phyloP scores from a whole-genome alignment of 2,888 invertebrate genomes.

The Leptothorax acervorum region DNA sequence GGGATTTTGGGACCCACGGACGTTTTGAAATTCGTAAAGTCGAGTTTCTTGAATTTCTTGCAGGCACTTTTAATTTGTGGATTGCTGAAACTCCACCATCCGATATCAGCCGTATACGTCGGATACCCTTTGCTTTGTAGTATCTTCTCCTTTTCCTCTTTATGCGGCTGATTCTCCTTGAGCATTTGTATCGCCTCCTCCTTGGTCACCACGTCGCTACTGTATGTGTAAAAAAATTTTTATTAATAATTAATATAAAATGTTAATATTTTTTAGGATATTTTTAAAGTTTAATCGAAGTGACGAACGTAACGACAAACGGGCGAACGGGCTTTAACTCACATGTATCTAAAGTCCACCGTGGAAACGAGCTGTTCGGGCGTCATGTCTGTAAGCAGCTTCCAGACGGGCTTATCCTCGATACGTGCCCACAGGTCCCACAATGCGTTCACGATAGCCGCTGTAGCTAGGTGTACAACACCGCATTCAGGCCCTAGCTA shows the following conservation, averaged over 20 bases:
- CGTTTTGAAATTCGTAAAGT: slow-evolving; percentile 94
- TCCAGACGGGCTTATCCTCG: slow-evolving; percentile 95
- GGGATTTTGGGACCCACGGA: slow-evolving; percentile 95
- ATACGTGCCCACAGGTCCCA: slow-evolving; percentile 97
- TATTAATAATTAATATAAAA: too few relatives aligned
- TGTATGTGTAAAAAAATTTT: background rate
- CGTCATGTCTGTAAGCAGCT: slow-evolving; percentile 92
- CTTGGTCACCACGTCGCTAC: slow-evolving; percentile 91
- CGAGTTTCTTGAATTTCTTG: slow-evolving; percentile 90
- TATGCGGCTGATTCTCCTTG: slow-evolving; percentile 87
- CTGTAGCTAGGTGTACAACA: slow-evolving; percentile 94
- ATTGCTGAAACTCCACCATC: slow-evolving; percentile 95
- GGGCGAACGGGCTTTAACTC: slow-evolving; percentile 62
- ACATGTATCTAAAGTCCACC: slow-evolving; percentile 94
- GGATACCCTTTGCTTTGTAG: slow-evolving; percentile 91
- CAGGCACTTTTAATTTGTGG: slow-evolving; percentile 91
- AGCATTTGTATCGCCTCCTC: slow-evolving; percentile 93
- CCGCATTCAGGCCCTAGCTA: slow-evolving; percentile 97
- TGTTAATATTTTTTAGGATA: too few relatives aligned
- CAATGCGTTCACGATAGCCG: slow-evolving; percentile 95
- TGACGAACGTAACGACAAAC: background rate
- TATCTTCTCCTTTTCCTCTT: slow-evolving; percentile 89
- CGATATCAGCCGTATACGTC: slow-evolving; percentile 94
- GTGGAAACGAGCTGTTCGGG: slow-evolving; percentile 94
- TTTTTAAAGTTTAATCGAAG: background rate